Evolutionary conservation across 2,113 vertebrate genomes (phyloP).

Genomic region (Silurus asotus): DNA sequence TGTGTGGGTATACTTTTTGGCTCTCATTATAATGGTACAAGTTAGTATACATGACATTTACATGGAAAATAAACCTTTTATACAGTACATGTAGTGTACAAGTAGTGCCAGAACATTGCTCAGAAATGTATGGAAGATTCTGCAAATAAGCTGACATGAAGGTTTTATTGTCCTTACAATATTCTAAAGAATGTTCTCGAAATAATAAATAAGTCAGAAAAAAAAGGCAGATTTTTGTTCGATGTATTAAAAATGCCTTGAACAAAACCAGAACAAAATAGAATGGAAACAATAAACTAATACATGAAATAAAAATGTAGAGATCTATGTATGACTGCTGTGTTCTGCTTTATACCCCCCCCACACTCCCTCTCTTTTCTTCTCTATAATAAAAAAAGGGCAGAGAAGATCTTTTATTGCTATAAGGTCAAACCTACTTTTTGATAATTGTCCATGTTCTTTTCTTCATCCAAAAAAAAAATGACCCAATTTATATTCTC

Average conservation of each 20-base stretch:
- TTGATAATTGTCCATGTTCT: background rate
- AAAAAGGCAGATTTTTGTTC: background rate
- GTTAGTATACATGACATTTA: background rate
- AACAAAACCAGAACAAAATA: background rate
- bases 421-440: background rate
- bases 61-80: background rate
- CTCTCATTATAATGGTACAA: too few relatives aligned
- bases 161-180: background rate
- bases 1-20: too few relatives aligned
- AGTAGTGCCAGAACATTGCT: background rate
- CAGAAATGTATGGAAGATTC: background rate
- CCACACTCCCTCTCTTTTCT: background rate
- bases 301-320: background rate
- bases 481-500: background rate
- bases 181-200: background rate
- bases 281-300: background rate
- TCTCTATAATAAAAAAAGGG: background rate
- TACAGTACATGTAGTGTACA: background rate
- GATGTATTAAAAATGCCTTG: background rate
- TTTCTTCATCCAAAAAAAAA: background rate
- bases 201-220: background rate
- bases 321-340: background rate
- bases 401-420: background rate
- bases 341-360: background rate
- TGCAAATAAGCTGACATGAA: background rate